phyloP scores from a whole-genome alignment of 2,888 invertebrate species.

The Polyommatus iphigenia region DNA sequence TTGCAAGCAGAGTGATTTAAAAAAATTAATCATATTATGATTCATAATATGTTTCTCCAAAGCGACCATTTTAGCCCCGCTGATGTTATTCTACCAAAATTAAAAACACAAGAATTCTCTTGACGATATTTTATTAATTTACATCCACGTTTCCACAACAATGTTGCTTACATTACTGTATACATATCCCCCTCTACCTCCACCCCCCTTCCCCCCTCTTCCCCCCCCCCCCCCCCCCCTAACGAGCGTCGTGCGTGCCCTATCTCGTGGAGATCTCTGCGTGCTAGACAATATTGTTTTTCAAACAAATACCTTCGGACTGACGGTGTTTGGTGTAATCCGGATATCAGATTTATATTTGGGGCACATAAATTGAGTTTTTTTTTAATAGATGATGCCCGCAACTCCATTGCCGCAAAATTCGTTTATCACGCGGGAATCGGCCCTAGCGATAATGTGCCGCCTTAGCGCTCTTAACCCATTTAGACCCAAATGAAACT shows the following conservation, averaged over 20 bases:
- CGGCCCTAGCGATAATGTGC: too few relatives aligned
- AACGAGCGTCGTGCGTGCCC: conserved; percentile 24
- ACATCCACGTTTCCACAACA: not conserved
- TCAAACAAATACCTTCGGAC: not conserved
- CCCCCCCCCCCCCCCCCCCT: not conserved
- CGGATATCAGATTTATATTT: not conserved
- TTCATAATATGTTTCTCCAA: too few relatives aligned
- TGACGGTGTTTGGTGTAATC: not conserved
- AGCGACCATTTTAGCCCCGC: too few relatives aligned
- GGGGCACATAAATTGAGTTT: not conserved
- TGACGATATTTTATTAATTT: not conserved
- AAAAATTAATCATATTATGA: too few relatives aligned
- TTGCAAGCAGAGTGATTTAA: too few relatives aligned
- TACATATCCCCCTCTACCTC: not conserved
- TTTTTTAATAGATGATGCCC: not conserved
- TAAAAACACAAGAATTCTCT: not conserved
- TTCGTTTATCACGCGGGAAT: too few relatives aligned
- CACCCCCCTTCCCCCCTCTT: not conserved
- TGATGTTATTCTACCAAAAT: too few relatives aligned
- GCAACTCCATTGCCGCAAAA: too few relatives aligned
- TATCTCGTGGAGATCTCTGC: conserved; percentile 8
- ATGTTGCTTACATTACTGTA: not conserved
- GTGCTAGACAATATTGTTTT: conserved; percentile 10
- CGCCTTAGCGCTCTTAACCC: too few relatives aligned
- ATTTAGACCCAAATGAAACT: too few relatives aligned